Evolutionary conservation across 2,797 vertebrate species (phyloP), one percentile per base, ranked within the genome.

Genomic region (Spinibarbus caldwelli): DNA sequence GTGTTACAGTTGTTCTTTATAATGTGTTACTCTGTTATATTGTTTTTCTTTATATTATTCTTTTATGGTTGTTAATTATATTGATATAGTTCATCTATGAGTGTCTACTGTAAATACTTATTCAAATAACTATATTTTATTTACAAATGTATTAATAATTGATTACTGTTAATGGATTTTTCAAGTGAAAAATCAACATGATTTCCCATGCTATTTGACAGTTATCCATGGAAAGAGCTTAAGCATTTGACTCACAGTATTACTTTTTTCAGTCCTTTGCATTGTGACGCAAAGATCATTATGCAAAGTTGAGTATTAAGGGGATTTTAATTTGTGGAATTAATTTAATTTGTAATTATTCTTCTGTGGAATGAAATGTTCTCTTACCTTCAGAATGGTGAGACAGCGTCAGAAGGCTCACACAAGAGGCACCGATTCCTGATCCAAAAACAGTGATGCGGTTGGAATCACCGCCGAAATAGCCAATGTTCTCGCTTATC

Each of bases 401-500:
- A 80, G 97, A 99, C 82, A 99, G 95, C 4, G 98, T 99, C 87
- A 99, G 96, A 91, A 99, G 95, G 93, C 98, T 99, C 94, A 99
- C 98, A 8, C 98, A 99, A 83, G 98, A 99, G 14, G 98, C 98
- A 0, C 98, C 98, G 0, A 99, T 99, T 90, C 98, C 98, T 0
- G 98, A 99, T 86, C 98, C 98, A 10, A 99, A 99, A 91, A 99
- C 98, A 0, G 98, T 99, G 92, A 99, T 99, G 66, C 98, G 96
- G 92, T 97, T 94, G 80, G 98, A 98, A 91, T 99, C 98, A 2
- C 98, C 98, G 4, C 98, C 98, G 10, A 99, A 99, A 96, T 98
- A 99, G 89, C 97, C 98, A 29, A 99, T 98, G 92, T 99, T 99
- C 93, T 99, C 98, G 0, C 98, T 99, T 93, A 99, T 97, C 98